Conservation (phyloP, 2,888 invertebrate species). For the Pheosia gnoma region DNA sequence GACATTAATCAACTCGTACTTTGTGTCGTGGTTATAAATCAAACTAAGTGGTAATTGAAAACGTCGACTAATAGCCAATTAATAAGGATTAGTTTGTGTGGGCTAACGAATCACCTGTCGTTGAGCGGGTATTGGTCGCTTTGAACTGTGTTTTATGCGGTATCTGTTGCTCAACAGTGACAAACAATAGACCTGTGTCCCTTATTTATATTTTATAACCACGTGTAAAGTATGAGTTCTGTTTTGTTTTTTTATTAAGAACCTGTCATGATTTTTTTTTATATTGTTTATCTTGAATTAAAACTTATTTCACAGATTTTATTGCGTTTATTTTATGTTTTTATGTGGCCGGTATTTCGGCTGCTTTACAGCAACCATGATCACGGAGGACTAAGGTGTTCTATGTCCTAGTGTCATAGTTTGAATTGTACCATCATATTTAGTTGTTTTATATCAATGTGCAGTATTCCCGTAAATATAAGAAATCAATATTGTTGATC, state of each 20-base stretch:
- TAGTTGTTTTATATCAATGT: no score
- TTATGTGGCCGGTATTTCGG: no score
- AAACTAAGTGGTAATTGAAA: slow-evolving; percentile 75
- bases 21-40: slow-evolving; percentile 62
- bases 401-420: no score
- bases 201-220: slow-evolving; percentile 14
- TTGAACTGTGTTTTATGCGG: slow-evolving; percentile 45
- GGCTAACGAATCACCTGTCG: slow-evolving; percentile 71
- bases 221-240: slow-evolving; percentile 12
- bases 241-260: background rate
- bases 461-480: no score
- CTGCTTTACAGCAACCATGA: no score
- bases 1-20: slow-evolving; percentile 60
- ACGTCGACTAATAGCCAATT: slow-evolving; percentile 76
- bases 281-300: no score
- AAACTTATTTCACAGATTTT: no score
- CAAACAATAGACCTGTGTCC: slow-evolving; percentile 33
- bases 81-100: slow-evolving; percentile 72
- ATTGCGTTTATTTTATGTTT: no score
- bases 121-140: slow-evolving; percentile 47
- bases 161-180: slow-evolving; percentile 30
- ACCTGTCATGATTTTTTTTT: background rate
- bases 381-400: no score
- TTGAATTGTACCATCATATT: no score
- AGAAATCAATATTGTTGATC: no score